Base-by-base conservation (phyloP, 1,140 invertebrate species). In the Conus betulinus region DNA sequence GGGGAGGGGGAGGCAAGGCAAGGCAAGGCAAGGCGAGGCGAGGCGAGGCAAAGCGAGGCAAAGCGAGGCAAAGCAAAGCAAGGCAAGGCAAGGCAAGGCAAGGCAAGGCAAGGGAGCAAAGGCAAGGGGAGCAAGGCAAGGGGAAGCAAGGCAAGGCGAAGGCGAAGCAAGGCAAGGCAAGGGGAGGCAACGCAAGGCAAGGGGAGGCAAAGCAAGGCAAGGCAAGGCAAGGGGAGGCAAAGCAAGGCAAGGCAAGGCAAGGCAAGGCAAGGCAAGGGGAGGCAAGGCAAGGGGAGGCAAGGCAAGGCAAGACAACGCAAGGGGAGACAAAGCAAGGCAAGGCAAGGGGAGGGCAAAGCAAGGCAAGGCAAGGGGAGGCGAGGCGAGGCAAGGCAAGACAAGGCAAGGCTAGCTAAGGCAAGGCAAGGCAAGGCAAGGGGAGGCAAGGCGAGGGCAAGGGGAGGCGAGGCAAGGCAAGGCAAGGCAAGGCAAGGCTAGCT, bases 271-370 rank as follows among this genome's bases (percentile, higher is more conserved):
- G 83, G 55, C 83, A 10, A 53, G 83, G 55, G 5, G 53, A 53
- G 83, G 55, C 88, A 55, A 78, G 88, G 55, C 88, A 76, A 74
- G 88, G 57, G 67, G 85, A 85, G 25, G 57, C 84, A 86, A 85
- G 84, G n/a, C 25, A 78, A 76, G 39, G 39, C 39, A 39, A 39
- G 39, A 3, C 39, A 39, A 39, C 0, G 39, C 39, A 39, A 39
- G 39, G 57, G 3, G 39, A 39, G 39, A 3, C 39, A 39, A 39
- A 39, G 63, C 71, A 86, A 78, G 78, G 81, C 74, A 83, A 3
- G 78, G 55, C 82, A 71, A 39, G 87, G 63, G 82, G 25, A 51
- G 82, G 55, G 27, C 25, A 86, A 76, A 27, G 76, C 71, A 86
- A 85, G 78, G 81, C 74, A 83, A 4, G 78, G 55, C 82, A 6